A percentile compares a stretch with the other conserved stretches of the same genome.
These are phyloP conservation scores for Nettapus auritus DNA, from an alignment of 2,113 vertebrate species.

Conservation along the genomic window DNA sequence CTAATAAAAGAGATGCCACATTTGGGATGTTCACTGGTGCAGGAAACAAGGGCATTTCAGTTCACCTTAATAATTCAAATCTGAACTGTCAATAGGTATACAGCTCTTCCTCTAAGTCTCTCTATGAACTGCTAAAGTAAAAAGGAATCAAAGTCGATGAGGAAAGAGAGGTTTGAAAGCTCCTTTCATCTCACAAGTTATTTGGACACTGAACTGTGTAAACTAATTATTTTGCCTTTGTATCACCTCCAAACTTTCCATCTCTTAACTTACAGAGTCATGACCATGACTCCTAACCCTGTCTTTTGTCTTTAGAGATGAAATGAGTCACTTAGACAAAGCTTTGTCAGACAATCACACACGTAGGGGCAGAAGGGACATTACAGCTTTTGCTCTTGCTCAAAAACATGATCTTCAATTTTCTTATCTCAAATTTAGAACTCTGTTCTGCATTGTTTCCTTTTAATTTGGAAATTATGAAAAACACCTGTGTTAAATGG, in stretches of 20 bases:
- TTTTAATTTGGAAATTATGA: background rate
- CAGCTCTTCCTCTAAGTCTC: background rate
- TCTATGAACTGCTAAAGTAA: background rate
- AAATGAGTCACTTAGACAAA: background rate
- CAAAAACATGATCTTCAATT: background rate
- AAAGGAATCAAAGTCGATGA: constrained; percentile 8
- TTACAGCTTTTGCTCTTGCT: background rate
- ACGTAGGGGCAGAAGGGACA: fast-evolving
- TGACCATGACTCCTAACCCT: background rate
- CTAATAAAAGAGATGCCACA: constrained; percentile 30
- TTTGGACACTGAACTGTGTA: background rate
- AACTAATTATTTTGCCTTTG: constrained; percentile 25
- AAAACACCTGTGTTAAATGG: background rate
- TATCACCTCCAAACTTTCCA: background rate
- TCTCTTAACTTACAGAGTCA: background rate
- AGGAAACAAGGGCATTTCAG: constrained; percentile 54
- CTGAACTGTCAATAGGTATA: constrained; percentile 44
- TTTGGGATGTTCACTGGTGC: constrained; percentile 47
- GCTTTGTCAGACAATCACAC: fast-evolving
- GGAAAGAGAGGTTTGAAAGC: background rate
- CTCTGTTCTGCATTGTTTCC: background rate
- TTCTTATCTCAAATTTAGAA: background rate
- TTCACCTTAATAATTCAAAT: constrained; percentile 36
- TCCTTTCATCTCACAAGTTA: background rate
- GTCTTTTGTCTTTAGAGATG: fast-evolving